Percentiles rank a stretch among this genome's conserved stretches.
Evolutionary conservation across 2,113 vertebrate species (phyloP).

Genomic region (Myotis davidii): DNA sequence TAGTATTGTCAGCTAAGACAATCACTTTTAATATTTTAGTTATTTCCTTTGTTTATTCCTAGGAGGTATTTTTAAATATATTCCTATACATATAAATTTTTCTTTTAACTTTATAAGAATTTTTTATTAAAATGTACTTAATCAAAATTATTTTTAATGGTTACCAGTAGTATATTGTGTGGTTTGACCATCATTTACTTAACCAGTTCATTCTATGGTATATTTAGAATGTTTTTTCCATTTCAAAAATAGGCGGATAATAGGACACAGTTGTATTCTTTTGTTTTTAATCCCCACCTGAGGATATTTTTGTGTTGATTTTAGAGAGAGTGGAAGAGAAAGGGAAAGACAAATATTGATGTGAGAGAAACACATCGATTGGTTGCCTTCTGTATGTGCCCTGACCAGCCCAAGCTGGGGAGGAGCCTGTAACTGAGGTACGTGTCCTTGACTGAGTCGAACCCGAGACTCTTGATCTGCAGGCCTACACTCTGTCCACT

Average conservation of each 20-base stretch:
- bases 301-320: too few relatives aligned
- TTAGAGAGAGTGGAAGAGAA: too few relatives aligned
- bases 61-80: not conserved
- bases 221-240: not conserved
- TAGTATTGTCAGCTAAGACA: not conserved
- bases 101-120: not conserved
- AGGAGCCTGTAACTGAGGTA: too few relatives aligned
- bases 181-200: conserved; percentile 15
- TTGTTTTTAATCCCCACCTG: too few relatives aligned
- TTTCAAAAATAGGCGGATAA: conserved; percentile 5
- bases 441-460: too few relatives aligned
- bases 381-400: too few relatives aligned
- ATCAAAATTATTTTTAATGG: conserved; percentile 13
- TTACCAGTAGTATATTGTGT: not conserved
- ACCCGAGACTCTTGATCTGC: too few relatives aligned
- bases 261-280: not conserved
- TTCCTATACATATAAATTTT: not conserved
- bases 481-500: too few relatives aligned
- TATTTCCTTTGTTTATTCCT: conserved; percentile 24
- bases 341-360: too few relatives aligned
- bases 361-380: too few relatives aligned
- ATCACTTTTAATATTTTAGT: conserved; percentile 44
- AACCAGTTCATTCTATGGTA: not conserved
- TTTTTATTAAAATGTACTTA: conserved; percentile 25
- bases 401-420: too few relatives aligned